A percentile compares a stretch with the other conserved stretches of the same genome.
phyloP scores from a whole-genome alignment of 2,888 invertebrate species.

The Heliothis peltigera region DNA sequence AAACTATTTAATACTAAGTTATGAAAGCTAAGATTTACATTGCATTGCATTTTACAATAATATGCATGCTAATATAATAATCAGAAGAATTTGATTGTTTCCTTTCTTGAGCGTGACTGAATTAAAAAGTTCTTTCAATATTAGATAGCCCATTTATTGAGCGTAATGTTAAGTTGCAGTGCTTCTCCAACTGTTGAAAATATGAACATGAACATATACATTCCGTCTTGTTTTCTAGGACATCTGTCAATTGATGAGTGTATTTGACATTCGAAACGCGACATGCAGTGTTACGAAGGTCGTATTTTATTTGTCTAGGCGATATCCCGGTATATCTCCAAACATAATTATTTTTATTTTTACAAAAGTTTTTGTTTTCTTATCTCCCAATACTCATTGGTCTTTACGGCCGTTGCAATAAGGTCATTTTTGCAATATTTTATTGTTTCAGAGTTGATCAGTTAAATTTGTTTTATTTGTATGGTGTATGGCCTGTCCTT shows the following conservation, averaged over 20 bases:
- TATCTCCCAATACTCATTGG: background rate
- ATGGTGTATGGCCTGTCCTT: conserved; percentile 59
- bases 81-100: too few species aligned
- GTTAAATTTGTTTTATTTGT: conserved; percentile 48
- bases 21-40: too few species aligned
- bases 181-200: too few species aligned
- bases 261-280: conserved; percentile 31
- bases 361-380: conserved; percentile 9
- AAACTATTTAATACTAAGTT: too few species aligned
- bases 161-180: too few species aligned
- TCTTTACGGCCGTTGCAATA: conserved; percentile 22
- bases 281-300: conserved; percentile 32
- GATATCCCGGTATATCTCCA: conserved; percentile 44
- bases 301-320: conserved; percentile 39
- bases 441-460: conserved; percentile 6
- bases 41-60: too few species aligned
- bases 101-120: too few species aligned
- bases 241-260: conserved; percentile 39
- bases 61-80: too few species aligned
- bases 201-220: too few species aligned
- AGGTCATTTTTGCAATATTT: conserved; percentile 27
- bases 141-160: too few species aligned
- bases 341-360: conserved; percentile 41
- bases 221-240: conserved; percentile 30
- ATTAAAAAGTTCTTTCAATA: too few species aligned